Percentiles rank a stretch among this genome's conserved stretches.
Evolutionary conservation across 2,797 vertebrate species (phyloP).

Genomic region (Gallinago nigripennis): DNA sequence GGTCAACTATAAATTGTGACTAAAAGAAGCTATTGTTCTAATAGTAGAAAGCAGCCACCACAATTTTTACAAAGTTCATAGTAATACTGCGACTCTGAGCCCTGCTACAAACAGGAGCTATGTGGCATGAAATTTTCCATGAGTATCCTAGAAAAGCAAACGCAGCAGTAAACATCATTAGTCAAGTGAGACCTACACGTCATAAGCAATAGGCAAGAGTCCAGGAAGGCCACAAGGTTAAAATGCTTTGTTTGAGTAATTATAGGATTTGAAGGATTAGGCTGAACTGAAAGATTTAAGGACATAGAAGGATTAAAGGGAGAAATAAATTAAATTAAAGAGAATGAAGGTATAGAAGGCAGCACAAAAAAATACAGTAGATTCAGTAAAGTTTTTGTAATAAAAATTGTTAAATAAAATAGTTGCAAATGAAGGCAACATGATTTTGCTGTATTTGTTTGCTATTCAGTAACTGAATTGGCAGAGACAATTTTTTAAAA

Average conservation of each 20-base stretch:
- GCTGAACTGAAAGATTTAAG: slow-evolving; percentile 43
- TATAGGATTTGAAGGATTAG: slow-evolving; percentile 66
- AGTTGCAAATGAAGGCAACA: neutral
- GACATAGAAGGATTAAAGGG: slow-evolving; percentile 44
- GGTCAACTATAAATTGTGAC: neutral
- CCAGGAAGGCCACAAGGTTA: slow-evolving; percentile 63
- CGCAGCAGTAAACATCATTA: slow-evolving; percentile 39
- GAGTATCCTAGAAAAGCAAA: slow-evolving; percentile 39
- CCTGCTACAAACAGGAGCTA: neutral
- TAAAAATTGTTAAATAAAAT: neutral
- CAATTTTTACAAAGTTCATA: neutral
- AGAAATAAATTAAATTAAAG: slow-evolving; percentile 45
- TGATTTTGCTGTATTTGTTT: neutral
- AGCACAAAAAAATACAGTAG: neutral
- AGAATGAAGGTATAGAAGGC: neutral
- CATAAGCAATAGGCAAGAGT: slow-evolving; percentile 44
- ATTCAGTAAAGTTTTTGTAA: neutral
- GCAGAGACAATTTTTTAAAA: neutral
- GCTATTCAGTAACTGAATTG: neutral
- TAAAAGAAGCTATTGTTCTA: neutral
- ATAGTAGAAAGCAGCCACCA: neutral
- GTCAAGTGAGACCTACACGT: slow-evolving; percentile 30
- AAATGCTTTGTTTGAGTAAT: slow-evolving; percentile 68
- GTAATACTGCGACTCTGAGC: neutral
- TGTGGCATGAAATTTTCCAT: slow-evolving; percentile 10